Base-by-base conservation (phyloP, 2,888 invertebrate species). In the Tryphoninae sp. region DNA sequence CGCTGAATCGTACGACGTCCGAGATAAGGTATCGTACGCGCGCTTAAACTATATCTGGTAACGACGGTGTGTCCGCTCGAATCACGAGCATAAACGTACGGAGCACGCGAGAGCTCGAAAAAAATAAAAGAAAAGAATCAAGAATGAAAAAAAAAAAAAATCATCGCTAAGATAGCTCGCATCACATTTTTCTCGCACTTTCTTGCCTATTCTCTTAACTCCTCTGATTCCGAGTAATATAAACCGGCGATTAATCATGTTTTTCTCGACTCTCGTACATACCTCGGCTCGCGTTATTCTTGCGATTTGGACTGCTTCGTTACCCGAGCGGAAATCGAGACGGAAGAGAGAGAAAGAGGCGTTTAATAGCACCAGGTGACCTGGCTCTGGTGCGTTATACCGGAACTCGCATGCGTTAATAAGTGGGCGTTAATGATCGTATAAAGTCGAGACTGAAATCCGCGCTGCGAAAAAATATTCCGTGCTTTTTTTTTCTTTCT, bases 221-320 rank as follows among this genome's bases (percentile, higher is more conserved):
- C 19, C 51, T 40, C 26, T 51, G 8, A 7, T 55, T 73, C n/a
- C 51, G 11, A 61, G 26, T 40, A 22, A 2, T 67, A 49, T 33
- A 33, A 51, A 13, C n/a, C 53, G 42, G 61, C 62, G 49, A 58
- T 75, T 45, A 22, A 65, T 49, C 23, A 68, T 77, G 72, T 73
- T 45, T n/a, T 55, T 42, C 65, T 72, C 64, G 45, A 51, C 58
- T 64, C 26, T 13, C 13, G 19, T 19, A 26, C 33, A n/a, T 58
- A 16, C n/a, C 42, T 23, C 74, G 76, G 78, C 73, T 72, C 84
- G 86, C 84, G 85, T 86, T 87, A 86, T 86, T 82, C 79, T 83
- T 79, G 78, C 78, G 84, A 85, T 86, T 84, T 82, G 85, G 74
- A 83, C 86, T 86, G 85, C 82, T 85, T 86, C 86, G 83, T 85